Percentiles rank a stretch among this genome's conserved stretches.
Conservation (phyloP, 2,113 vertebrate genomes). For the Salvelinus namaycush region DNA sequence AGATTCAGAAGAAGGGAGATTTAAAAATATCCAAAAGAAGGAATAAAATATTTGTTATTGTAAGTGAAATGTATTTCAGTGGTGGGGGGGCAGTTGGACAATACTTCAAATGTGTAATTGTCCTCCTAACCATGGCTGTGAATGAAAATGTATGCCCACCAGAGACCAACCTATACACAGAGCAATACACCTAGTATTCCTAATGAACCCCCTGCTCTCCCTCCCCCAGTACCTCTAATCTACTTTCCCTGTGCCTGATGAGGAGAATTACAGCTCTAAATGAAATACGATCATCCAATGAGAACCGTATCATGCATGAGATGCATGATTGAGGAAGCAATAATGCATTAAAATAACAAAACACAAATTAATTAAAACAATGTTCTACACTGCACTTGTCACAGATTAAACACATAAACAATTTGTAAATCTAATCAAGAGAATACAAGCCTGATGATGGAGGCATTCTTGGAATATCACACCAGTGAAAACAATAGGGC, state of each 20-base stretch:
- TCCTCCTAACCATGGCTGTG: slow-evolving; percentile 19
- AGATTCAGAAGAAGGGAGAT: slow-evolving; percentile 94
- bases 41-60: slow-evolving; percentile 79
- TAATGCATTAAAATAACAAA: slow-evolving; percentile 43
- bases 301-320: slow-evolving; percentile 27
- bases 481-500: not conserved
- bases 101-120: slow-evolving; percentile 29
- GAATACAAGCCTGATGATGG: not conserved
- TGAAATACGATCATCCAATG: slow-evolving; percentile 55
- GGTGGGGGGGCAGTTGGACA: slow-evolving; percentile 42
- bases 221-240: slow-evolving; percentile 46
- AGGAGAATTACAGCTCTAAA: slow-evolving; percentile 43
- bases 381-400: slow-evolving; percentile 15
- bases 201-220: slow-evolving; percentile 38
- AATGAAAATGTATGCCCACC: slow-evolving; percentile 51
- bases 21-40: slow-evolving; percentile 94
- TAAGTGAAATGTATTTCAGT: slow-evolving; percentile 74
- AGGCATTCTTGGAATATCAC: slow-evolving; percentile 1
- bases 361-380: slow-evolving; percentile 36
- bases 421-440: slow-evolving; percentile 23
- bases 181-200: slow-evolving; percentile 45
- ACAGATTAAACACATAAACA: slow-evolving; percentile 26
- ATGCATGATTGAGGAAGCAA: slow-evolving; percentile 10
- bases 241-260: slow-evolving; percentile 22
- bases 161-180: slow-evolving; percentile 37